These are phyloP conservation scores for Malurus leucopterus DNA, from an alignment of 2,797 vertebrate species.

Conservation along the genomic window DNA sequence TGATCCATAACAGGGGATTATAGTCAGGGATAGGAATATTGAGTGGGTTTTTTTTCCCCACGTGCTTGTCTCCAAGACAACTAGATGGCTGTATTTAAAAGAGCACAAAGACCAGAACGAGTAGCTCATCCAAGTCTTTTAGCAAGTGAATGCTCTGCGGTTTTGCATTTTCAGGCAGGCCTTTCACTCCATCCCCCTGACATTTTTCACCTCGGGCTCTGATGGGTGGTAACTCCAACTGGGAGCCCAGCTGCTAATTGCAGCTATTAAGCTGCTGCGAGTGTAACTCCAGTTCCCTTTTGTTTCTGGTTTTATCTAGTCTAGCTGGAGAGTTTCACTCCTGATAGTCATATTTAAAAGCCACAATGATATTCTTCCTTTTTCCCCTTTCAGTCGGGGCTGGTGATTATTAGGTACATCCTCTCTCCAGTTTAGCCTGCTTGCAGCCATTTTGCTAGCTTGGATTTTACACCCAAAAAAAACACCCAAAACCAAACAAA, in stretches of 20 bases:
- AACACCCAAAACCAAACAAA: not conserved
- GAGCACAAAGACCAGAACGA: constrained; percentile 75
- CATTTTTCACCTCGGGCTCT: constrained; percentile 71
- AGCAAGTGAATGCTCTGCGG: constrained; percentile 81
- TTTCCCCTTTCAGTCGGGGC: constrained; percentile 54
- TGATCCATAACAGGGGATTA: constrained; percentile 25
- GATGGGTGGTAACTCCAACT: constrained; percentile 71
- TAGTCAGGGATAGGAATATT: not conserved
- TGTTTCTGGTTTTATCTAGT: constrained; percentile 83
- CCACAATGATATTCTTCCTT: constrained; percentile 57
- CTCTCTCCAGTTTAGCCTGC: constrained; percentile 62
- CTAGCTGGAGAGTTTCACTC: constrained; percentile 77
- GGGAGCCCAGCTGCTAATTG: constrained; percentile 78
- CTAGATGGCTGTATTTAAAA: constrained; percentile 79
- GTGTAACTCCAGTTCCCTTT: constrained; percentile 77
- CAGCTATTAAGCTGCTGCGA: constrained; percentile 79
- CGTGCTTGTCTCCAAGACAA: constrained; percentile 77
- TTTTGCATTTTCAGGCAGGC: constrained; percentile 67
- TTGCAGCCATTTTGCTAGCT: constrained; percentile 44
- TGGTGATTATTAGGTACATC: constrained; percentile 79
- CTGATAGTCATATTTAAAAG: constrained; percentile 77
- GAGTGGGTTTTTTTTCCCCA: constrained; percentile 19
- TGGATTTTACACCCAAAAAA: not conserved
- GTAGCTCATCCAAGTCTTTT: constrained; percentile 81
- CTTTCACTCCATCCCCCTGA: constrained; percentile 59